These are phyloP conservation scores for Tokudaia tokunoshimensis DNA, from an alignment of 2,797 vertebrate genomes.

Conservation along the genomic window DNA sequence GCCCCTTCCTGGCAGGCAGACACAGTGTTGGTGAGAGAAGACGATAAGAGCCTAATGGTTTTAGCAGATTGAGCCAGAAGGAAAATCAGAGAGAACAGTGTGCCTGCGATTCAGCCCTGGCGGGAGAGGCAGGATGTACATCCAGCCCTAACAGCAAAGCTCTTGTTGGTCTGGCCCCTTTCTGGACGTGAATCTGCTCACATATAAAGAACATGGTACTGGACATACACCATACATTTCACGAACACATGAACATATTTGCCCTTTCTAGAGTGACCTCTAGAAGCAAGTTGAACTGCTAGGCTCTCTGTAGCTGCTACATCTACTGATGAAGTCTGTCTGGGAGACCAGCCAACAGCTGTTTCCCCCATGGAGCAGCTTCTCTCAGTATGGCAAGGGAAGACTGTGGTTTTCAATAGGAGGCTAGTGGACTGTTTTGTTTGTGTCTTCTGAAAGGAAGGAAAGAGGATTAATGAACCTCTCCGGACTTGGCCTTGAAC, in stretches of 20 bases:
- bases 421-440: slow-evolving; percentile 32
- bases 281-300: slow-evolving; percentile 9
- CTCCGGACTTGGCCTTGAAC: slow-evolving; percentile 65
- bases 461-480: slow-evolving; percentile 70
- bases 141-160: not conserved
- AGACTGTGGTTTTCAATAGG: slow-evolving; percentile 57
- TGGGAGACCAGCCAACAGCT: slow-evolving; percentile 61
- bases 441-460: slow-evolving; percentile 65
- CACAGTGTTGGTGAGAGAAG: slow-evolving; percentile 8
- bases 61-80: slow-evolving; percentile 68
- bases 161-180: not conserved
- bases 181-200: not conserved
- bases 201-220: not conserved
- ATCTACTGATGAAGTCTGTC: not conserved
- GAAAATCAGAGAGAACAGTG: not conserved
- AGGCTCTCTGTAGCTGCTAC: not conserved
- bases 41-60: slow-evolving; percentile 52
- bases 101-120: slow-evolving; percentile 32
- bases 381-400: slow-evolving; percentile 56
- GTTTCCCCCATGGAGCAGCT: slow-evolving; percentile 69
- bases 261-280: not conserved
- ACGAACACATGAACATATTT: not conserved
- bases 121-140: not conserved
- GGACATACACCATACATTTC: not conserved
- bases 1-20: slow-evolving; percentile 43